Conservation (phyloP, 2,797 vertebrate species). For the Cyclura pinguis region DNA sequence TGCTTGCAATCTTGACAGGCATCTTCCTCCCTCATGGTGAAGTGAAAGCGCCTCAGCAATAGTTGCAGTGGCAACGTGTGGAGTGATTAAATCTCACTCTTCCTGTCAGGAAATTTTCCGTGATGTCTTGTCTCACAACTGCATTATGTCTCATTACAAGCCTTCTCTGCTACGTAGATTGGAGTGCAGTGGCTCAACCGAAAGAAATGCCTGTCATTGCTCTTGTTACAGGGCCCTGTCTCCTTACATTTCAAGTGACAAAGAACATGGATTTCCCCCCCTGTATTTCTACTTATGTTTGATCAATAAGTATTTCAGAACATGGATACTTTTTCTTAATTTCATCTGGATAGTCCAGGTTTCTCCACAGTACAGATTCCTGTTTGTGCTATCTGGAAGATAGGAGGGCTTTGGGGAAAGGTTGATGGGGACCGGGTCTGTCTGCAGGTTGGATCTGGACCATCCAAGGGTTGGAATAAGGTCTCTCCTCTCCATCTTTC, state of each 20-base stretch:
- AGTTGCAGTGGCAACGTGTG: constrained; percentile 65
- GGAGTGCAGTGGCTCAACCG: constrained; percentile 34
- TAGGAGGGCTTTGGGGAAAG: too few species aligned
- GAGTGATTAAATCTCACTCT: constrained; percentile 78
- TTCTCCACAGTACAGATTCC: too few species aligned
- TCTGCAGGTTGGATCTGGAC: too few species aligned
- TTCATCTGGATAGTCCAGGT: constrained; percentile 12
- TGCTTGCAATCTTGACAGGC: constrained; percentile 73
- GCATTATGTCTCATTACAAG: constrained; percentile 76
- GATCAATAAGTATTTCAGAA: constrained; percentile 44
- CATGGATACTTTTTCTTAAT: constrained; percentile 37
- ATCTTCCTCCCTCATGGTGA: constrained; percentile 62
- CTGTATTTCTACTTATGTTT: constrained; percentile 23
- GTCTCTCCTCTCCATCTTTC: too few species aligned
- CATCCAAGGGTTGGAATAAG: too few species aligned
- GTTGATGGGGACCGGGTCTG: too few species aligned
- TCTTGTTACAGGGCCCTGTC: constrained; percentile 58
- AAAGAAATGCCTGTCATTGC: constrained; percentile 45
- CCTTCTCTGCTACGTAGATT: constrained; percentile 60
- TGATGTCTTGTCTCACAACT: constrained; percentile 78
- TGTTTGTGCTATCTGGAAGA: too few species aligned
- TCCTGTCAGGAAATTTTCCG: constrained; percentile 75
- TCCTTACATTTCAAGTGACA: constrained; percentile 62
- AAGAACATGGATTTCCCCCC: constrained; percentile 46
- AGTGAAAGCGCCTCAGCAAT: constrained; percentile 59